Conservation (phyloP, 2,113 vertebrate species). For the Pluvianellus socialis region DNA sequence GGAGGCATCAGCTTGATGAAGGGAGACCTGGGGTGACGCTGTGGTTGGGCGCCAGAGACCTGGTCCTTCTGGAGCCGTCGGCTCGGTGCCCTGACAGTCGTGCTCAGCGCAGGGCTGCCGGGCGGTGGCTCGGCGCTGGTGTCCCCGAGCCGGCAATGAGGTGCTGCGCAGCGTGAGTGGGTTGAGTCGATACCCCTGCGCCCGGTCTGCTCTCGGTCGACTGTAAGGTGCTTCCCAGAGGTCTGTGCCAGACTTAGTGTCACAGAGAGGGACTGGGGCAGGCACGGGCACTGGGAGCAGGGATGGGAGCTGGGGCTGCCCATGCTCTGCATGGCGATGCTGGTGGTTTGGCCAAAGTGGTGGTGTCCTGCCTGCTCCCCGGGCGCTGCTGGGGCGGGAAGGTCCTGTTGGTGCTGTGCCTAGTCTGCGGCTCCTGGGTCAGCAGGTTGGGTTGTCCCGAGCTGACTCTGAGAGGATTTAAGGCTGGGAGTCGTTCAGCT, state of each 20-base stretch:
- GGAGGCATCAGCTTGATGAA: background rate
- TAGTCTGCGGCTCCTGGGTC: background rate
- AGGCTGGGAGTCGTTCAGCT: background rate
- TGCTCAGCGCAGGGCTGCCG: accelerated
- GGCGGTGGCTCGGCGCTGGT: accelerated
- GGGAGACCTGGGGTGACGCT: background rate
- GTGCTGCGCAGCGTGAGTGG: background rate
- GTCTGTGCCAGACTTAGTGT: background rate
- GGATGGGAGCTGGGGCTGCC: background rate
- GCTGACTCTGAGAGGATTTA: background rate
- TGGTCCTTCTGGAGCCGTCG: background rate
- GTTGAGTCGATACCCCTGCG: accelerated
- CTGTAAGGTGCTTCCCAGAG: background rate
- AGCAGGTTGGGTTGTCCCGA: background rate
- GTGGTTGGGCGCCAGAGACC: background rate
- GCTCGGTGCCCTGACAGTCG: accelerated
- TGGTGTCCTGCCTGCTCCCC: background rate
- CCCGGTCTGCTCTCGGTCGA: background rate
- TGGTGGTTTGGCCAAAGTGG: background rate
- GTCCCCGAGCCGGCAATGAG: background rate
- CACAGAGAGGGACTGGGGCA: too few relatives aligned
- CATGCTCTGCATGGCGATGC: background rate
- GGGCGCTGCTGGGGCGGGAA: background rate
- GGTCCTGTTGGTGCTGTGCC: background rate
- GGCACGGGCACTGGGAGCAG: background rate